Evolutionary conservation across 2,797 vertebrate genomes (phyloP).

Genomic region (Pterois miles): DNA sequence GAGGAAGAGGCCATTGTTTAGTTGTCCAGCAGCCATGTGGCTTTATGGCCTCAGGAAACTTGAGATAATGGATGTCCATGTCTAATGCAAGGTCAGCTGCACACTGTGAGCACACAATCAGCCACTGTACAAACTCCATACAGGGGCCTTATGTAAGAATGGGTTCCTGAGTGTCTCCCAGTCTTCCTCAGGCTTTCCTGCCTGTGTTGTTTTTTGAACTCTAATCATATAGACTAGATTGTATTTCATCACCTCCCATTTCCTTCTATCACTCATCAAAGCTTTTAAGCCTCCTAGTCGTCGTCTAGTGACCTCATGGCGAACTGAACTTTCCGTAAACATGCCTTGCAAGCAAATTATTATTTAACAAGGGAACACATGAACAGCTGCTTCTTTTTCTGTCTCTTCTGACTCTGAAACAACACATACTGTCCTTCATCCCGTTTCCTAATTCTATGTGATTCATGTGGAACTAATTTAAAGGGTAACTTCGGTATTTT

Average conservation of each 20-base stretch:
- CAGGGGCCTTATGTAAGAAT: conserved; percentile 66
- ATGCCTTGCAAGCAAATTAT: conserved; percentile 20
- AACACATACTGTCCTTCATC: neutral
- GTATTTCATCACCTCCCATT: conserved; percentile 44
- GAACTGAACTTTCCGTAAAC: conserved; percentile 31
- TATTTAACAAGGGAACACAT: neutral
- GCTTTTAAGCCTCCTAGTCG: conserved; percentile 27
- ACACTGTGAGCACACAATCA: conserved; percentile 47
- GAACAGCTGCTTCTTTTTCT: neutral
- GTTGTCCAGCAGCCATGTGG: conserved; percentile 63
- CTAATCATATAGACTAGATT: conserved; percentile 20
- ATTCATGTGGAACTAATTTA: neutral
- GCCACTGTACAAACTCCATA: conserved; percentile 33
- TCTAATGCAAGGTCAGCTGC: conserved; percentile 73
- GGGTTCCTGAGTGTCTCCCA: conserved; percentile 59
- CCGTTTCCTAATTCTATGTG: neutral
- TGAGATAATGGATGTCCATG: conserved; percentile 77
- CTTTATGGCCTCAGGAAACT: conserved; percentile 78
- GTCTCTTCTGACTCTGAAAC: neutral
- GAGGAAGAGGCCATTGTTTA: conserved; percentile 83
- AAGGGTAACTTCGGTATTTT: neutral
- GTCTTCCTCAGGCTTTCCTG: conserved; percentile 63
- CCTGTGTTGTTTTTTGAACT: conserved; percentile 32
- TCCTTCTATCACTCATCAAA: conserved; percentile 56
- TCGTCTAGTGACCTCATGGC: conserved; percentile 25